Conservation (phyloP, 2,888 invertebrate species). For the Tenthredo distinguenda region DNA sequence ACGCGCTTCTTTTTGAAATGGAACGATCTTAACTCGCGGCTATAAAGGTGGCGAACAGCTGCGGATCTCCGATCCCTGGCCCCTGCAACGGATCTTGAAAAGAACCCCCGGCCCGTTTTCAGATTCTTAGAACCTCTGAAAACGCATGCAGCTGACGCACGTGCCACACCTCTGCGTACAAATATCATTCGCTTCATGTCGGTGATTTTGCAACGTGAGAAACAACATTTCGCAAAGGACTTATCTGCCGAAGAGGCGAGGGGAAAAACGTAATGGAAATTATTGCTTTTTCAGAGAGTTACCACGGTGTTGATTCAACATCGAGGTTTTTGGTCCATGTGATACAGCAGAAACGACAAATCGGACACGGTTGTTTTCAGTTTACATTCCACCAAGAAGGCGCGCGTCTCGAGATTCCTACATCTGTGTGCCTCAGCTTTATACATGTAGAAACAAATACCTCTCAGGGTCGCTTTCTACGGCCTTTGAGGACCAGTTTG, state of each 20-base stretch:
- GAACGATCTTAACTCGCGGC: neutral
- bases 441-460: constrained; percentile 29
- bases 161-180: constrained; percentile 20
- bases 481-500: constrained; percentile 40
- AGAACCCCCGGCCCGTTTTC: constrained; percentile 41
- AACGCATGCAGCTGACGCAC: constrained; percentile 43
- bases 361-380: constrained; percentile 24
- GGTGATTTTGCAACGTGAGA: constrained; percentile 4
- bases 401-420: neutral
- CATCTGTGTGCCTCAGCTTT: constrained; percentile 1
- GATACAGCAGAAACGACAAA: neutral
- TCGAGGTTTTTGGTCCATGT: neutral
- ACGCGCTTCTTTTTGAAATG: neutral
- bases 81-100: constrained; percentile 50
- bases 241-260: neutral
- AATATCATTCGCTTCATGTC: neutral
- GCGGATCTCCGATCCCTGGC: constrained; percentile 62
- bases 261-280: neutral
- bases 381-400: constrained; percentile 30
- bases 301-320: neutral
- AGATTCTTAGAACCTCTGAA: constrained; percentile 15
- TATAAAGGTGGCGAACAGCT: constrained; percentile 58
- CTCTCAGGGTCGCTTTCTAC: constrained; percentile 48
- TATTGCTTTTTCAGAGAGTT: neutral
- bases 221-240: neutral